Conservation (phyloP, 2,888 invertebrate genomes). For the Nymphalis c-album region DNA sequence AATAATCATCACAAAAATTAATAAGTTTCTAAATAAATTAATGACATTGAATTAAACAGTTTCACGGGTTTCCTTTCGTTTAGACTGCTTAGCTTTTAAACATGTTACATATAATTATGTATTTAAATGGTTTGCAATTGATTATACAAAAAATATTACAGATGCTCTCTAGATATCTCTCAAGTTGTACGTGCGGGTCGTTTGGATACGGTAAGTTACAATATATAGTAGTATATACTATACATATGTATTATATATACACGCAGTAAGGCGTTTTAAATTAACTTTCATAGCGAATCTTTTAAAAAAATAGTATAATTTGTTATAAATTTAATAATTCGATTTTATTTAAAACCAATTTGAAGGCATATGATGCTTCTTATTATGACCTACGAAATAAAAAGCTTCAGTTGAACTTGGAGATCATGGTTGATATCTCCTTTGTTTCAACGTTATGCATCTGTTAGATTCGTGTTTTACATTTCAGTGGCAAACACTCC, state of each 20-base stretch:
- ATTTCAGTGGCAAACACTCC: constrained; percentile 94
- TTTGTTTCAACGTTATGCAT: too few species aligned
- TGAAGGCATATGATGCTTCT: too few species aligned
- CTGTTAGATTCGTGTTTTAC: background rate
- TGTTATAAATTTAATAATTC: too few species aligned
- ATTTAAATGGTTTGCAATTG: background rate
- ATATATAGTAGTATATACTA: too few species aligned
- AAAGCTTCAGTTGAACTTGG: too few species aligned
- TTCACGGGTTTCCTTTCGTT: background rate
- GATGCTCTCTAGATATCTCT: constrained; percentile 72
- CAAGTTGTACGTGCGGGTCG: constrained; percentile 75
- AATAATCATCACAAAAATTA: background rate
- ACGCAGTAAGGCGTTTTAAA: too few species aligned
- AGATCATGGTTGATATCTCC: background rate
- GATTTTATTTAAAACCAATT: too few species aligned
- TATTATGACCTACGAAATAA: too few species aligned
- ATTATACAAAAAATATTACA: constrained; percentile 45
- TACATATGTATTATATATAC: too few species aligned
- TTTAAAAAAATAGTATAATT: too few species aligned
- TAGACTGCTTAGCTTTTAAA: background rate
- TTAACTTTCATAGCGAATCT: too few species aligned
- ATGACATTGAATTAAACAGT: background rate
- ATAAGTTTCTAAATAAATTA: background rate
- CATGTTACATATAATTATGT: background rate
- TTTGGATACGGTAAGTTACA: constrained; percentile 64